Conservation (phyloP, 2,888 invertebrate genomes). For the Aphodius sticticus region DNA sequence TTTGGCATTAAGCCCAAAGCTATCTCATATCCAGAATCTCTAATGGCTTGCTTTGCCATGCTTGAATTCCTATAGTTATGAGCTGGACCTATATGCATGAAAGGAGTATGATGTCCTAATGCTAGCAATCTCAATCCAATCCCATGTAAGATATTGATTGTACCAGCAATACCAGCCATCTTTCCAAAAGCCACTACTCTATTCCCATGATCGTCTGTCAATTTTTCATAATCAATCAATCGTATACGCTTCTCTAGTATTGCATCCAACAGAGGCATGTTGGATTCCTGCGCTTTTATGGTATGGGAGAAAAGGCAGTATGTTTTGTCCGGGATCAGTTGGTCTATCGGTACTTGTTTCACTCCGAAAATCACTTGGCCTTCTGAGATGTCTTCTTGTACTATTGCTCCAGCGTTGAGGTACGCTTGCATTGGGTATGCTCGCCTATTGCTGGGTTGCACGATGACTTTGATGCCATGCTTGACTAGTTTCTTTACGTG, state of each 20-base stretch:
- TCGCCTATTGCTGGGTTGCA: conserved; percentile 97
- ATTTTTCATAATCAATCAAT: conserved; percentile 95
- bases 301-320: conserved; percentile 99
- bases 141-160: conserved; percentile 98
- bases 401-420: conserved; percentile 88
- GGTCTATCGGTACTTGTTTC: conserved; percentile 92
- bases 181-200: conserved; percentile 98
- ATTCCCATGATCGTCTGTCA: conserved; percentile 84
- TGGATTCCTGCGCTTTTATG: conserved; percentile 98
- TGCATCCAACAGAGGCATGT: conserved; percentile 97
- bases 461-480: conserved; percentile 91
- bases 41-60: conserved; percentile 96
- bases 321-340: conserved; percentile 93
- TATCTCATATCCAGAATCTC: conserved; percentile 99
- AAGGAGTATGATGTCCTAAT: conserved; percentile 98
- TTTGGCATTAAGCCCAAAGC: conserved; percentile 94
- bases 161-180: conserved; percentile 98
- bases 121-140: conserved; percentile 92
- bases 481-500: conserved; percentile 90
- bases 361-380: conserved; percentile 98
- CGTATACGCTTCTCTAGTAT: conserved; percentile 96
- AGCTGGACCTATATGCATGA: conserved; percentile 98
- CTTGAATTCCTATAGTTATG: conserved; percentile 98
- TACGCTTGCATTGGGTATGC: conserved; percentile 98
- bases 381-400: conserved; percentile 96